A percentile compares a stretch with the other conserved stretches of the same genome.
These are phyloP conservation scores for Struthidea cinerea DNA, from an alignment of 2,113 vertebrate species.

Conservation along the genomic window DNA sequence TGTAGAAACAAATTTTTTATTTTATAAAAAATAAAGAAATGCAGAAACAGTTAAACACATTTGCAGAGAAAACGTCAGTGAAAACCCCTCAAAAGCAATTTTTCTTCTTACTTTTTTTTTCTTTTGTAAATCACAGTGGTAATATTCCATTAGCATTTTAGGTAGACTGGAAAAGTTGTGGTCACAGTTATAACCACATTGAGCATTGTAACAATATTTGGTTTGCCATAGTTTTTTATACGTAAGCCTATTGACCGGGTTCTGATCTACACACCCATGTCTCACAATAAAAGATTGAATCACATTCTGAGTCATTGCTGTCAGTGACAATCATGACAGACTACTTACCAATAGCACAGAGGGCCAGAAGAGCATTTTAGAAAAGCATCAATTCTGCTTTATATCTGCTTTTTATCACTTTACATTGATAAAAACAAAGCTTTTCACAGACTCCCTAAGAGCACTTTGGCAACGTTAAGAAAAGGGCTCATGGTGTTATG, in stretches of 20 bases:
- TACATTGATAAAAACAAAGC: neutral
- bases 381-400: neutral
- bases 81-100: neutral
- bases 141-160: neutral
- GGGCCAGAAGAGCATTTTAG: neutral
- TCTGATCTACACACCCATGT: conserved; percentile 73
- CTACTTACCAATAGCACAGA: neutral
- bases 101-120: neutral
- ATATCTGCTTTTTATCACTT: no score
- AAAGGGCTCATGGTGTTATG: neutral
- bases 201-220: neutral
- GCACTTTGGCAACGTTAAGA: neutral
- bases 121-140: neutral
- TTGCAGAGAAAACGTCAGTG: neutral
- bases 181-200: neutral
- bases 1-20: no score
- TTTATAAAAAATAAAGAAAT: no score
- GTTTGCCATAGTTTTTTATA: neutral
- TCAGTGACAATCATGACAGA: conserved; percentile 71
- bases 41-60: neutral
- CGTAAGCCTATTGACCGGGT: neutral
- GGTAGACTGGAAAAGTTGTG: neutral
- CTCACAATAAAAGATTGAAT: conserved; percentile 58
- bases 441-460: neutral
- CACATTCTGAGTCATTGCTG: conserved; percentile 63